A percentile compares a stretch with the other conserved stretches of the same genome.
Conservation (phyloP, 2,113 vertebrate genomes). For the Chiloscyllium plagiosum region DNA sequence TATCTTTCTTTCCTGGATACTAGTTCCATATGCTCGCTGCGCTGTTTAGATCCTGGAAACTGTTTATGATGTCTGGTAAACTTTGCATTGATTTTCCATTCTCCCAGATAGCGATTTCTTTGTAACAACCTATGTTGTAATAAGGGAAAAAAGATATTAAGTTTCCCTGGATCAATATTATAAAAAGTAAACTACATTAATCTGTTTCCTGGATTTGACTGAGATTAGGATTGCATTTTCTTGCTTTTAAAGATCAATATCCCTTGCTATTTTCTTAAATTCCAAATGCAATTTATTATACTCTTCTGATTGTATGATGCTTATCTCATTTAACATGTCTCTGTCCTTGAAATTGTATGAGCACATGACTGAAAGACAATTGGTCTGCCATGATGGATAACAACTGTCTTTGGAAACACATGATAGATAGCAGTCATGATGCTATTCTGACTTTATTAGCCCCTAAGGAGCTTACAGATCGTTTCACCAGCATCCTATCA, state of each 20-base stretch:
- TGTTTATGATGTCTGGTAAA: constrained; percentile 42
- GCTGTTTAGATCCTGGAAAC: constrained; percentile 29
- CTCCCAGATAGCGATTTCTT: constrained; percentile 45
- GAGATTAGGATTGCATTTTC: constrained; percentile 42
- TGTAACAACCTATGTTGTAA: constrained; percentile 54
- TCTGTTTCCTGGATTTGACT: constrained; percentile 58
- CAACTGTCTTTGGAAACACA: constrained; percentile 33
- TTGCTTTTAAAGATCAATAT: constrained; percentile 62
- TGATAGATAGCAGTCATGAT: constrained; percentile 29
- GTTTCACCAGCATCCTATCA: background rate
- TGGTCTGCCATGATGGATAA: constrained; percentile 39
- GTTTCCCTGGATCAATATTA: constrained; percentile 55
- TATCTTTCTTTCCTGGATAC: background rate
- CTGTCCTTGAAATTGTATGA: constrained; percentile 43
- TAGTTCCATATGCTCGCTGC: background rate
- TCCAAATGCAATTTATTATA: constrained; percentile 46
- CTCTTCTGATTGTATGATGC: constrained; percentile 47
- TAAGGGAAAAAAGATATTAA: constrained; percentile 58
- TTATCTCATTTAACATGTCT: constrained; percentile 37
- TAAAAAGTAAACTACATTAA: constrained; percentile 66
- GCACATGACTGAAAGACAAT: constrained; percentile 43
- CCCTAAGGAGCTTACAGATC: background rate
- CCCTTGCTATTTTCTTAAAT: constrained; percentile 35
- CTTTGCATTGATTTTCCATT: constrained; percentile 52
- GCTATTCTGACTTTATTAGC: constrained; percentile 37